Evolutionary conservation across 2,888 invertebrate genomes (phyloP).

Genomic region (Chymomyza amoena): DNA sequence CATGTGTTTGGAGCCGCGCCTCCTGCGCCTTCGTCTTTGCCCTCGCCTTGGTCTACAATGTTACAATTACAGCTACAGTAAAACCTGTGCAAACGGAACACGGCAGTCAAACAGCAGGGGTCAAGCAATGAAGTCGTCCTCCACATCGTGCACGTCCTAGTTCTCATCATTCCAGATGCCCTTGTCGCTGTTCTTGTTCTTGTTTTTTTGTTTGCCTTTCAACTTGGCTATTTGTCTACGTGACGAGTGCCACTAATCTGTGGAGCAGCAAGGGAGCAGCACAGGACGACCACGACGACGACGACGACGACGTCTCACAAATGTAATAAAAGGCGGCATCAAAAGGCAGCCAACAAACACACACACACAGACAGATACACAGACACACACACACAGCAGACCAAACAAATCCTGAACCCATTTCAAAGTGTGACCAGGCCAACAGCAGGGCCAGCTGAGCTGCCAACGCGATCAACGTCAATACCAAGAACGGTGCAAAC

Average conservation of each 20-base stretch:
- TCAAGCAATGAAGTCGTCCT: slow-evolving; percentile 5
- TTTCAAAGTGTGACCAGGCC: slow-evolving; percentile 30
- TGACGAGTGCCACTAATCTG: slow-evolving; percentile 42
- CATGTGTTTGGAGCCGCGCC: slow-evolving; percentile 29
- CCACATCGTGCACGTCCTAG: neutral
- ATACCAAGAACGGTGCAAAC: neutral
- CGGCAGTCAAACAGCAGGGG: slow-evolving; percentile 23
- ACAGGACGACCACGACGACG: neutral
- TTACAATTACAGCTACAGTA: neutral
- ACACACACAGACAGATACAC: neutral
- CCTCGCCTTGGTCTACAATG: too few species aligned
- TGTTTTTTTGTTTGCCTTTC: slow-evolving; percentile 37
- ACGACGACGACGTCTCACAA: neutral
- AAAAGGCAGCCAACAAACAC: slow-evolving; percentile 36
- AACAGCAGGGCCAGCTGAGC: neutral
- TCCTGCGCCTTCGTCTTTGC: too few species aligned
- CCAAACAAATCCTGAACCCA: slow-evolving; percentile 35
- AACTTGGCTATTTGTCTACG: slow-evolving; percentile 30
- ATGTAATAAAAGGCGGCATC: slow-evolving; percentile 33
- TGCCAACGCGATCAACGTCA: neutral
- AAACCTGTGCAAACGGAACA: neutral
- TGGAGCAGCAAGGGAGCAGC: neutral
- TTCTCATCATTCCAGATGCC: neutral
- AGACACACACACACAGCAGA: neutral
- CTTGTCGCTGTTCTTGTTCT: neutral